Conservation (phyloP, 2,888 invertebrate genomes). For the Campopleginae sp. region DNA sequence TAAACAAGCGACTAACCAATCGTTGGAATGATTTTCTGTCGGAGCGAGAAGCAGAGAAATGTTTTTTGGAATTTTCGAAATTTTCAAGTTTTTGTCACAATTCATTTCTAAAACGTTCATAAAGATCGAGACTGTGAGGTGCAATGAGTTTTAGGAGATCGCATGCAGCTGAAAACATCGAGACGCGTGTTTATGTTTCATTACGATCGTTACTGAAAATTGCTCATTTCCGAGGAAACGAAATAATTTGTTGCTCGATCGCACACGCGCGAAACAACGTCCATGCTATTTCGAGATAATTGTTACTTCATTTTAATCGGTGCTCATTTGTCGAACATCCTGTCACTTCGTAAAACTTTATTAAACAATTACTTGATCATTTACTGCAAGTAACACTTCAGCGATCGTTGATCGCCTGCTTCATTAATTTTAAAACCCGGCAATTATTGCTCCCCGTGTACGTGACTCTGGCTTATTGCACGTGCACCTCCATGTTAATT, state of each 20-base stretch:
- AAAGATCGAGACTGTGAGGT: background rate
- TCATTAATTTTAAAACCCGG: background rate
- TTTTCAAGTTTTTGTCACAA: too few relatives aligned
- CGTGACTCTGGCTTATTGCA: background rate
- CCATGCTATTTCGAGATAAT: background rate
- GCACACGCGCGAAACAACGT: background rate
- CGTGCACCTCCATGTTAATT: background rate
- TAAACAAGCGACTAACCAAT: constrained; percentile 35
- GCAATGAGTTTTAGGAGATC: background rate
- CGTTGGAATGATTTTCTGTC: constrained; percentile 24
- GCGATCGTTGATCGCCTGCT: background rate
- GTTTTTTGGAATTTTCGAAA: too few relatives aligned
- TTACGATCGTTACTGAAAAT: background rate
- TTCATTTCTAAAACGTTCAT: background rate
- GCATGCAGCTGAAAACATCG: background rate
- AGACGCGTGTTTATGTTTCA: background rate
- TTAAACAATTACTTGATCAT: constrained; percentile 7
- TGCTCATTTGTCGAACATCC: background rate
- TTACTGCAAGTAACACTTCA: background rate
- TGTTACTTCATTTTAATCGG: constrained; percentile 10
- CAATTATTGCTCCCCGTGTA: background rate
- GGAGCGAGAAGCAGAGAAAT: background rate
- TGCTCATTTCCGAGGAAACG: background rate
- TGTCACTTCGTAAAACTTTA: constrained; percentile 9
- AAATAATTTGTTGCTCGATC: background rate